Base-by-base conservation (phyloP, 1,140 invertebrate genomes). In the Drosophila paulistorum region DNA sequence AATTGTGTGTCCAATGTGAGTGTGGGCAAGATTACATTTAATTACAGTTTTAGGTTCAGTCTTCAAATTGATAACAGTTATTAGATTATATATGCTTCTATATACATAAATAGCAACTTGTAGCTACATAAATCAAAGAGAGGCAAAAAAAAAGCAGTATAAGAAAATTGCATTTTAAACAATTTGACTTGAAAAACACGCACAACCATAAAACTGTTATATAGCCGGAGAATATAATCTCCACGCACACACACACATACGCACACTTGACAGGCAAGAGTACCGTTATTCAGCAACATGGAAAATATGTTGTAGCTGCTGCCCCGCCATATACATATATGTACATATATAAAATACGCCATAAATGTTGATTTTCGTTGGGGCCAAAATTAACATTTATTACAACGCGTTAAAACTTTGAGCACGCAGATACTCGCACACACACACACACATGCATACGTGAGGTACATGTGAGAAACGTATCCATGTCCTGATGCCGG, bases 331-430 rank as follows among this genome's bases (percentile, higher is more conserved):
- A 17, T 20, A 17, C 17, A 14, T 6, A 14, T 45, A 14, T 48
- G 23, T 11, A 51, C 23, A 51, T 71, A 76, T 81, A 89, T 89
- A 89, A 90, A 89, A 89, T 86, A 90, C 72, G 84, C 81, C 81
- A 91, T 91, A 91, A 91, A 91, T 91, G 89, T 91, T 91, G 89
- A 91, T 91, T 90, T 91, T 91, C 89, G 84, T 89, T 85, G 72
- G 85, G 77, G 71, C 58, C 72, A 87, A 91, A 91, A 91, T 91
- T 91, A 91, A 89, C 89, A 91, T 91, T 91, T 91, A 91, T 91
- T 90, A 89, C 84, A 81, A 77, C 89, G 84, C 89, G 89, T 85
- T 89, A 89, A 89, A 89, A 81, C 85, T 89, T 89, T 81, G 78
- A 89, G 85, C 85, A 89, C 81, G 85, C 79, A 78, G 51, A 69